A percentile compares a stretch with the other conserved stretches of the same genome.
Conservation (phyloP, 2,113 vertebrate species). For the Neopipo cinnamomea region DNA sequence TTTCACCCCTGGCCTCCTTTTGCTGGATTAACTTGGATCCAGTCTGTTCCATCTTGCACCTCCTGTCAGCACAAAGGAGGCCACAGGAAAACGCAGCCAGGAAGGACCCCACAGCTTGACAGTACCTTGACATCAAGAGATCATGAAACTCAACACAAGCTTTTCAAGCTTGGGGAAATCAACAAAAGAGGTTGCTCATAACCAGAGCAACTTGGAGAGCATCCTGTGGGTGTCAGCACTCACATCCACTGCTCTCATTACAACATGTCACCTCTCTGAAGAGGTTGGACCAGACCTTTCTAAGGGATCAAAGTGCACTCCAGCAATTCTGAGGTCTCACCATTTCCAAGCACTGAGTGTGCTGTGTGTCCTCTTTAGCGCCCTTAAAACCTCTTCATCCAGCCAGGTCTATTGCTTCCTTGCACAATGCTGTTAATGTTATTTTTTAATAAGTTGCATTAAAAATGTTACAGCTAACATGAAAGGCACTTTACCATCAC, state of each 20-base stretch:
- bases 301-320: background rate
- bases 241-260: background rate
- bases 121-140: background rate
- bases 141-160: background rate
- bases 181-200: background rate
- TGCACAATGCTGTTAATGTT: background rate
- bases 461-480: background rate
- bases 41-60: background rate
- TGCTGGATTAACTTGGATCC: background rate
- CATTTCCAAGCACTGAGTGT: fast-evolving
- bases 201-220: background rate
- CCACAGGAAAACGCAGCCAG: background rate
- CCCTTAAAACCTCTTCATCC: background rate
- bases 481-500: background rate
- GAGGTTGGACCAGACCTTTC: background rate
- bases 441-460: conserved; percentile 5
- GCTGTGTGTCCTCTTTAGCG: background rate
- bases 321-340: background rate
- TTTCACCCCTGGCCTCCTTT: background rate
- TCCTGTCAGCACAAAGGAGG: background rate
- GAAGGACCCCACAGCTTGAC: background rate
- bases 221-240: background rate
- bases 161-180: background rate
- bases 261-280: fast-evolving
- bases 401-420: background rate